Base-by-base conservation (phyloP, 2,113 vertebrate genomes). In the Pycnonotus jocosus region DNA sequence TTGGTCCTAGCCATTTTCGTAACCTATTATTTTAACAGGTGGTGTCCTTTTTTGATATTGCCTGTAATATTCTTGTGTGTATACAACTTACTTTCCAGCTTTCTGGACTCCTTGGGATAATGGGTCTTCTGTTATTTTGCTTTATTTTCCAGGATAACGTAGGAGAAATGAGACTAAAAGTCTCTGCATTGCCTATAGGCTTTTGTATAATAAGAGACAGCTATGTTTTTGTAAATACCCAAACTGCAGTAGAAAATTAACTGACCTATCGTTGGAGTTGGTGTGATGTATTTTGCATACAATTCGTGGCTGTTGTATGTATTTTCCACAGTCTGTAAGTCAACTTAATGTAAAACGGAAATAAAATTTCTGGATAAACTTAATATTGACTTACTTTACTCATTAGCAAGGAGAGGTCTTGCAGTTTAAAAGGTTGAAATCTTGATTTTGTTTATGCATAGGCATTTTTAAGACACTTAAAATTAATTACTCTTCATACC, bases 241-340 rank as follows among this genome's bases (percentile, higher is more conserved):
- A 31, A 25, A 42, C 21, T 77, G 17, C 15, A 86, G 33, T 18
- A 70, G 60, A 62, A 56, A 86, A 45, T 73, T 82, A 86, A 81
- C 24, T 71, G 57, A 76, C 37, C 51, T 64, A 13, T 94, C 50
- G 79, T n/a, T 78, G 69, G 69, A 87, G 30, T 66, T 83, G 40
- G 17, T 66, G 16, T 89, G 48, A 56, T 10, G 3, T 69, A 42
- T 7, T 85, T 64, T 68, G n/a, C 35, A 22, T 70, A 28, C n/a
- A 81, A 0, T 54, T 62, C 0, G 0, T 81, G 30, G 20, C 53
- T 85, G 10, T 56, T 54, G 3, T 64, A 18, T 38, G 2, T 68
- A 37, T 86, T 5, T 48, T 82, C 57, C 28, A n/a, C 12, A 25
- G 20, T 68, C 33, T 64, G 33, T 66, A 57, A 37, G 42, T 38